Evolutionary conservation across 2,888 invertebrate genomes (phyloP).

Genomic region (Drosophila antonietae): DNA sequence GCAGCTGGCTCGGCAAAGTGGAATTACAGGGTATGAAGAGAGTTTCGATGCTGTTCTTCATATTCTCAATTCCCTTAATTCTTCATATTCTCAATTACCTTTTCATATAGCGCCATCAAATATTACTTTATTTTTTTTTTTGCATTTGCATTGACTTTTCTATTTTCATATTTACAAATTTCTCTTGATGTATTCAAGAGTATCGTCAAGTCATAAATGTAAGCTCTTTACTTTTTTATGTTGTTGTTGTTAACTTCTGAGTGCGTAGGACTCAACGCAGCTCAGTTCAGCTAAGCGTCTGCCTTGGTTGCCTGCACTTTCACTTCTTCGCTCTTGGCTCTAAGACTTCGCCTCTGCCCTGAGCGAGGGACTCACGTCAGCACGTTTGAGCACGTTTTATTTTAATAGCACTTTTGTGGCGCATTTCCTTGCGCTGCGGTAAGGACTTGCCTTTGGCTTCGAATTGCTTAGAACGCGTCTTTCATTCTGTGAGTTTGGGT

Average conservation of each 20-base stretch:
- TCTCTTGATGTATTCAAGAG: conserved; percentile 9
- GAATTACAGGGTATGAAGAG: conserved; percentile 10
- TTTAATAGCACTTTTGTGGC: conserved; percentile 73
- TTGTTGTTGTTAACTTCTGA: conserved; percentile 48
- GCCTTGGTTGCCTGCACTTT: not conserved
- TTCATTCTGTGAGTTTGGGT: conserved; percentile 14
- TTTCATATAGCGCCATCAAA: not conserved
- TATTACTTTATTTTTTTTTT: not conserved
- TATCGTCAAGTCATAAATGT: not conserved
- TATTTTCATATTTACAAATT: not conserved
- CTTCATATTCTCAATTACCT: not conserved
- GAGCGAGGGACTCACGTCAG: conserved; percentile 43
- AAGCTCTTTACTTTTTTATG: not conserved
- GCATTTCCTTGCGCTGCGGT: conserved; percentile 50
- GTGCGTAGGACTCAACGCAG: conserved; percentile 43
- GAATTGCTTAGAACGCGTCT: conserved; percentile 15
- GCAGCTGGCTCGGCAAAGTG: not conserved
- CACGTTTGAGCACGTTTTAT: conserved; percentile 74
- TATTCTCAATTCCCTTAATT: not conserved
- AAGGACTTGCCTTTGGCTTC: conserved; percentile 26
- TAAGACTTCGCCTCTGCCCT: not conserved
- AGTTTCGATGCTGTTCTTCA: not conserved
- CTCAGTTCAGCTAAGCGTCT: conserved; percentile 17
- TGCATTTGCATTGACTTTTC: not conserved
- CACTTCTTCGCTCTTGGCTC: not conserved